phyloP scores from a whole-genome alignment of 2,888 invertebrate genomes.

The Oithona nana region DNA sequence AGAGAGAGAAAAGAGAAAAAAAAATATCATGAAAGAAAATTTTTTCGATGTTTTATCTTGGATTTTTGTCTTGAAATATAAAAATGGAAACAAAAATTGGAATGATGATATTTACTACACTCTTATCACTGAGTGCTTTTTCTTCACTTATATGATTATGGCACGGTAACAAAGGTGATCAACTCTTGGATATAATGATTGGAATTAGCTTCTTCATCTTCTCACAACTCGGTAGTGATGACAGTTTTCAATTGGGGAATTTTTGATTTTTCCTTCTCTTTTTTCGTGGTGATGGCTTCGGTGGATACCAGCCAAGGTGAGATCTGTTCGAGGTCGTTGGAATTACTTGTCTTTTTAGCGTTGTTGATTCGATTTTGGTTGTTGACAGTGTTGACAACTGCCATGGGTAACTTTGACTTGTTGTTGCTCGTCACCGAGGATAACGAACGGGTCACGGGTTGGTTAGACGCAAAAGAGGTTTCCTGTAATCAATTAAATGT shows the following conservation, averaged over 20 bases:
- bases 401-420: neutral
- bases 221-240: constrained; percentile 16
- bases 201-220: too few relatives aligned
- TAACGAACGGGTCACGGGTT: constrained; percentile 15
- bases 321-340: constrained; percentile 8
- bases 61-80: too few relatives aligned
- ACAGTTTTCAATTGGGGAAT: constrained; percentile 9
- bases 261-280: constrained; percentile 8
- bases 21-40: too few relatives aligned
- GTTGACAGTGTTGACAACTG: neutral
- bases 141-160: too few relatives aligned
- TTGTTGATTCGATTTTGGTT: neutral
- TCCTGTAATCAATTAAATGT: neutral
- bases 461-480: constrained; percentile 9
- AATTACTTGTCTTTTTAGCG: neutral
- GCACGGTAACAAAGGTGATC: too few relatives aligned
- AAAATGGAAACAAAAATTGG: too few relatives aligned
- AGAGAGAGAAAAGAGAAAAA: too few relatives aligned
- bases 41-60: too few relatives aligned
- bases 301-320: constrained; percentile 13
- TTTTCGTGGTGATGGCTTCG: constrained; percentile 7
- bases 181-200: too few relatives aligned
- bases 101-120: too few relatives aligned
- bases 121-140: too few relatives aligned
- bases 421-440: constrained; percentile 8